Base-by-base conservation (phyloP, 30 jellyfish, hydroid and myxozoan genomes). In the Aurelia aurita complex sp. Pacific region DNA sequence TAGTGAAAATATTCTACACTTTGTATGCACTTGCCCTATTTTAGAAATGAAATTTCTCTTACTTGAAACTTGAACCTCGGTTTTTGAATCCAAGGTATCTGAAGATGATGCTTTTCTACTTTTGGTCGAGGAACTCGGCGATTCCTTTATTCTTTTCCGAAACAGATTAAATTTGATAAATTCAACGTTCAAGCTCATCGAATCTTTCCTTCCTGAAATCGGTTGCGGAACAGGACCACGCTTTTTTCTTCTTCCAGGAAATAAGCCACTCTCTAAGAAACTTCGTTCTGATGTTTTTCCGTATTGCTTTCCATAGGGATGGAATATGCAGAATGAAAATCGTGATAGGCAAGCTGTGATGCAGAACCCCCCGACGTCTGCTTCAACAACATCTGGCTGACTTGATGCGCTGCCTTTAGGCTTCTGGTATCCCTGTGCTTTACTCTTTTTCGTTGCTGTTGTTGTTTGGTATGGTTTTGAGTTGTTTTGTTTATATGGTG, bases 241-340 rank as follows among this genome's bases (percentile, higher is more conserved):
- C 5, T 74, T 66, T 64, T 86, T 93, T 9, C 97, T 88, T 61
- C 88, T 88, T 50, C 92, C 98, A 6, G 96, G 89, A 73, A 65
- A 77, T 85, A 92, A 33, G 3, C 93, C 97, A 66, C 92, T 64
- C 17, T 84, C 93, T 35, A 74, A 35, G 59, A 71, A 85, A 35
- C 93, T 66, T 36, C 97, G 63, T 23, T 88, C 98, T 3, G 97
- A 74, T 36, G 96, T 77, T 38, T 94, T 86, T 17, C 96, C 96
- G 66, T 82, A 93, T 38, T 93, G 98, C 67, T 93, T 93, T 16
- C 98, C 98, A 70, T 93, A 93, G 10, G 98, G 98, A 73, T 93
- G 98, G 69, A 93, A 93, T 8, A 93, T 87, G 86, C 98, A 93
- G 65, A 93, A 93, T 9, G 98, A 93, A 64, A 93, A 93, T 17